Evolutionary conservation across 2,888 invertebrate species (phyloP), one percentile per base, ranked within the genome.

Genomic region (Hermaeophaga mercurialis): DNA sequence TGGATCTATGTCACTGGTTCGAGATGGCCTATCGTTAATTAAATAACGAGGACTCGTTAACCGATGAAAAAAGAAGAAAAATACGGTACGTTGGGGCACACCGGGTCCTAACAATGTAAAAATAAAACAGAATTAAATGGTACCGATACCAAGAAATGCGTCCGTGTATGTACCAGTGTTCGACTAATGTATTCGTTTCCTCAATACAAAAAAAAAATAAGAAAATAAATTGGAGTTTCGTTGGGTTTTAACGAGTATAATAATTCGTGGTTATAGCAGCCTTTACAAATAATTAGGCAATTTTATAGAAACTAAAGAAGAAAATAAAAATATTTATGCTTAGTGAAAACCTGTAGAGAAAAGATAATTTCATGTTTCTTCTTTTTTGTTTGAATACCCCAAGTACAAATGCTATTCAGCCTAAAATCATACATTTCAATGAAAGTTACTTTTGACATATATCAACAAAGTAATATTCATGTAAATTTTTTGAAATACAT

Each of bases 31-130:
- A 69, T 73, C 74, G 74, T 76, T 77, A 77, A 77, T 77, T 77
- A 77, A 77, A 77, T 76, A 76, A 76, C 76, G 71, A 75, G 63
- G 58, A 73, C 65, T 69, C 73, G 71, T 71, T 72, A 52, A 73
- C 71, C 71, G 71, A 71, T 67, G 56, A 56, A 54, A 68, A 61
- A 55, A 62, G 46, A 58, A 65, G 61, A 56, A 61, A 63, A 62
- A 63, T 22, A 59, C 43, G 36, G 58, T 53, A 55, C 61, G 64
- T 62, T 66, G 66, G 68, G 68, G 67, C 70, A 69, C 72, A 71
- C 70, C 70, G 64, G 70, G 70, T 72, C 70, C 71, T 72, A 73
- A 73, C 73, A 73, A 73, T 70, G 71, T 22, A 22, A 22, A 22
- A 22, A 22, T 22, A 22, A 22, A 22, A 70, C 64, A 71, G 64